A percentile compares a stretch with the other conserved stretches of the same genome.
Conservation (phyloP, 2,888 invertebrate species). For the Drosophila antonietae region DNA sequence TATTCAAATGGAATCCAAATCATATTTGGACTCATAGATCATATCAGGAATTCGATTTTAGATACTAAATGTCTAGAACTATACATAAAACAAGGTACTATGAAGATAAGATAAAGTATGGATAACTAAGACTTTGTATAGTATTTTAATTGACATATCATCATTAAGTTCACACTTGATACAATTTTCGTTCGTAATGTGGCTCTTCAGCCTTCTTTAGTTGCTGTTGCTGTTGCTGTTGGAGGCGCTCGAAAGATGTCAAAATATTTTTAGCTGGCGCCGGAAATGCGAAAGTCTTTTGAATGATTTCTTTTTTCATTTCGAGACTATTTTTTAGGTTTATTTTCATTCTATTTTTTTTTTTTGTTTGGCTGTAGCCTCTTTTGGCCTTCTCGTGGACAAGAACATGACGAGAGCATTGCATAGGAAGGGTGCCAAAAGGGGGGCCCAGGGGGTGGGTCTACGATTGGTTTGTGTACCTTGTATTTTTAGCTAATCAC, state of each 20-base stretch:
- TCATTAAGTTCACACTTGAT: not conserved
- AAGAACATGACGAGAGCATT: constrained; percentile 19
- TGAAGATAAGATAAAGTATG: not conserved
- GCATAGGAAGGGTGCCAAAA: not conserved
- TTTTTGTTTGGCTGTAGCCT: not conserved
- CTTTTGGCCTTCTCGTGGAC: constrained; percentile 38
- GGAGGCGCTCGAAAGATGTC: constrained; percentile 55
- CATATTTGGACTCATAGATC: too few species aligned
- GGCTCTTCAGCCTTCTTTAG: not conserved
- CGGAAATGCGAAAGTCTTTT: constrained; percentile 74
- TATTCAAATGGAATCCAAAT: too few species aligned
- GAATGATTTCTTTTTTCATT: constrained; percentile 24
- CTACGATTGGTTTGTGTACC: constrained; percentile 37
- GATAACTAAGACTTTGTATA: too few species aligned
- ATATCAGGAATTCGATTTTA: too few species aligned
- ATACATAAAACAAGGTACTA: too few species aligned
- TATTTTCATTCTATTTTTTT: not conserved
- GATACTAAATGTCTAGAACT: too few species aligned
- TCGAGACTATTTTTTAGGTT: not conserved
- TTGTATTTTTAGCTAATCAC: constrained; percentile 72
- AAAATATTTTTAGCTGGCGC: constrained; percentile 73
- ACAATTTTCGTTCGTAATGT: not conserved
- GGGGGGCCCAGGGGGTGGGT: not conserved
- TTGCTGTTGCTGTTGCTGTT: not conserved
- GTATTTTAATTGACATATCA: not conserved